A percentile compares a stretch with the other conserved stretches of the same genome.
These are phyloP conservation scores for Pegoplata infirma DNA, from an alignment of 2,888 invertebrate genomes.

Conservation along the genomic window DNA sequence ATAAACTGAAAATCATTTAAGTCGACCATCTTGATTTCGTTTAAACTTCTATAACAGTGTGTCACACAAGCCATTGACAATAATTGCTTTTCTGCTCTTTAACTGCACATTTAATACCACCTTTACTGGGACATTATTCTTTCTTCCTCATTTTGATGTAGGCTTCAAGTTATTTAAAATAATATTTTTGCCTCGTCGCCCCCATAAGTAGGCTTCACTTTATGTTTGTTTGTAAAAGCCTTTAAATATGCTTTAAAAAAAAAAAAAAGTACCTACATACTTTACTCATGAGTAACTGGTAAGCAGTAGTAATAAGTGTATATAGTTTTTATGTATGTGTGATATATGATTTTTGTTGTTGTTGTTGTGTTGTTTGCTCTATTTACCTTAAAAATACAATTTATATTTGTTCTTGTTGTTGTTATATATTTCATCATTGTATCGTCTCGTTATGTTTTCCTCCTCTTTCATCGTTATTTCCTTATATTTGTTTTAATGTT, in stretches of 20 bases:
- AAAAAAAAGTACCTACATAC: background rate
- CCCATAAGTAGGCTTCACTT: constrained; percentile 42
- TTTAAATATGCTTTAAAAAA: constrained; percentile 9
- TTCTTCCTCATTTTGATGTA: too few relatives aligned
- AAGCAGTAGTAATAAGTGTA: background rate
- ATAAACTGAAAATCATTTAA: too few relatives aligned
- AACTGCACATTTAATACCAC: too few relatives aligned
- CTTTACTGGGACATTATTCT: too few relatives aligned
- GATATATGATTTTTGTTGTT: too few relatives aligned
- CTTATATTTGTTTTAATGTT: constrained; percentile 6
- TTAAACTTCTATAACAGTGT: too few relatives aligned
- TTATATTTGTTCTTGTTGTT: constrained; percentile 37
- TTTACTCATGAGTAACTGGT: too few relatives aligned
- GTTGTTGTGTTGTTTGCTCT: constrained; percentile 46
- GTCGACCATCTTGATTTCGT: too few relatives aligned
- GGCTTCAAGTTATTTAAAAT: background rate
- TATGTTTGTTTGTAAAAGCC: constrained; percentile 21
- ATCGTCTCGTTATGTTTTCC: background rate
- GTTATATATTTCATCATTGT: constrained; percentile 19
- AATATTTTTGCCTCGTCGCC: constrained; percentile 7
- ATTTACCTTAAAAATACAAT: constrained; percentile 48
- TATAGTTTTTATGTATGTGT: too few relatives aligned
- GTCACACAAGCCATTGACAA: too few relatives aligned
- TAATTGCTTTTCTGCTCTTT: too few relatives aligned
- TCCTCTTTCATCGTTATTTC: constrained; percentile 23